Percentiles rank a stretch among this genome's conserved stretches.
These are phyloP conservation scores for Bilobella aurantiaca DNA, from an alignment of 1,140 invertebrate genomes.

Conservation along the genomic window DNA sequence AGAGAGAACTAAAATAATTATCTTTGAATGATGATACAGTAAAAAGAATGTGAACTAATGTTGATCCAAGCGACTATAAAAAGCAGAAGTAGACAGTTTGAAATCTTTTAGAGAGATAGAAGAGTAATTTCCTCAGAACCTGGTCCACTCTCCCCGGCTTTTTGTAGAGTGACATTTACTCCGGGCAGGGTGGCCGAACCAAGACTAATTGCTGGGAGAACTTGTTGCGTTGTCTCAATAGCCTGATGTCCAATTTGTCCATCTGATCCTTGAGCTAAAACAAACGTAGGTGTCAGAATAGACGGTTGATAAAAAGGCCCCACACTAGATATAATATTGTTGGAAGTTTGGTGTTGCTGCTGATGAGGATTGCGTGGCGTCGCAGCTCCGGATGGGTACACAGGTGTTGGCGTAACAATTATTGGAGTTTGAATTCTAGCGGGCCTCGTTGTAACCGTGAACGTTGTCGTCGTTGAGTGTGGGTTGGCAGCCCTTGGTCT, in stretches of 20 bases:
- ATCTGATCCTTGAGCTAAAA: slow-evolving; percentile 1
- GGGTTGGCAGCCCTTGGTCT: not conserved
- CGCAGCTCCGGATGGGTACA: not conserved
- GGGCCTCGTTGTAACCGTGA: not conserved
- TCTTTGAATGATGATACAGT: no score
- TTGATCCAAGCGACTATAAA: no score
- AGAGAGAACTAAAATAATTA: no score
- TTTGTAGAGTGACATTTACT: not conserved
- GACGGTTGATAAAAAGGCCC: not conserved
- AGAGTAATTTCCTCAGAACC: not conserved
- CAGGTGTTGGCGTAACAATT: not conserved
- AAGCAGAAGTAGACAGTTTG: no score
- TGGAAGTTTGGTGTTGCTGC: not conserved
- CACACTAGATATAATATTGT: not conserved
- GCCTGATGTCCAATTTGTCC: not conserved
- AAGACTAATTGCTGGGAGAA: not conserved
- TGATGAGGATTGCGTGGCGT: not conserved
- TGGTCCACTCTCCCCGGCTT: not conserved
- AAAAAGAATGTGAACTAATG: no score
- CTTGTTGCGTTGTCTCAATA: not conserved
- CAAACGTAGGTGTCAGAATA: not conserved
- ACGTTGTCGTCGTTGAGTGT: not conserved
- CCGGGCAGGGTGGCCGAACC: not conserved
- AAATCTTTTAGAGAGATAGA: not conserved
- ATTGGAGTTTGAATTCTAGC: slow-evolving; percentile 1